A percentile compares a stretch with the other conserved stretches of the same genome.
Conservation (phyloP, 2,113 vertebrate genomes). For the Bostrychus sinensis region DNA sequence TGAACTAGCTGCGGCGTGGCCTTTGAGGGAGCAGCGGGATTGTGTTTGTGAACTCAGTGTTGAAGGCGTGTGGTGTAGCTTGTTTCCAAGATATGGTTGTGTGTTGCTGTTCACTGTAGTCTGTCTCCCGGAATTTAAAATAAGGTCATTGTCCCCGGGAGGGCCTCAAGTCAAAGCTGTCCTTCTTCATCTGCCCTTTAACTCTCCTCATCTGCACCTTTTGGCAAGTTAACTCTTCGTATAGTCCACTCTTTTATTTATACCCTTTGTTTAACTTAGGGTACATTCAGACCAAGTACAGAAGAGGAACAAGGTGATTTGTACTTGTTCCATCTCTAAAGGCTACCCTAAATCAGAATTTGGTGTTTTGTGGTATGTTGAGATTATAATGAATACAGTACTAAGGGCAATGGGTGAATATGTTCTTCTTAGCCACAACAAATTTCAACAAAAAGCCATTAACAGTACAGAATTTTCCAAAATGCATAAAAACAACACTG, state of each 20-base stretch:
- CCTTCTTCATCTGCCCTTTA: conserved; percentile 79
- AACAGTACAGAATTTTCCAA: neutral
- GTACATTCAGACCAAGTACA: conserved; percentile 5
- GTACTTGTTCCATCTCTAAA: conserved; percentile 37
- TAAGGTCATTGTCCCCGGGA: conserved; percentile 83
- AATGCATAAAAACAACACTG: too few relatives aligned
- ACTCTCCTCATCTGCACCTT: conserved; percentile 62
- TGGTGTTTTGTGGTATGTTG: too few relatives aligned
- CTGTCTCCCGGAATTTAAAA: conserved; percentile 84
- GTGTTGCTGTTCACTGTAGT: conserved; percentile 72
- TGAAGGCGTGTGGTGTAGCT: conserved; percentile 41
- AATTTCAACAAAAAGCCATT: neutral
- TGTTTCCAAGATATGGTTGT: conserved; percentile 39
- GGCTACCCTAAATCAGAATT: too few relatives aligned
- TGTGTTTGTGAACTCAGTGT: conserved; percentile 58
- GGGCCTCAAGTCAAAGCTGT: conserved; percentile 83
- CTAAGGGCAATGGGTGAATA: too few relatives aligned
- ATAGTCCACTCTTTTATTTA: conserved; percentile 2
- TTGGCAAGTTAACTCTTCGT: conserved; percentile 60
- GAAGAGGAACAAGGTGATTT: conserved; percentile 18
- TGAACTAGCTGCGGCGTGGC: conserved; percentile 56
- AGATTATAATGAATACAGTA: too few relatives aligned
- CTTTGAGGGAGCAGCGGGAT: conserved; percentile 71
- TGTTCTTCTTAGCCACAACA: too few relatives aligned
- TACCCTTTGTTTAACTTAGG: conserved; percentile 22